These are phyloP conservation scores for Thumatha senex DNA, from an alignment of 2,888 invertebrate species.

Conservation along the genomic window DNA sequence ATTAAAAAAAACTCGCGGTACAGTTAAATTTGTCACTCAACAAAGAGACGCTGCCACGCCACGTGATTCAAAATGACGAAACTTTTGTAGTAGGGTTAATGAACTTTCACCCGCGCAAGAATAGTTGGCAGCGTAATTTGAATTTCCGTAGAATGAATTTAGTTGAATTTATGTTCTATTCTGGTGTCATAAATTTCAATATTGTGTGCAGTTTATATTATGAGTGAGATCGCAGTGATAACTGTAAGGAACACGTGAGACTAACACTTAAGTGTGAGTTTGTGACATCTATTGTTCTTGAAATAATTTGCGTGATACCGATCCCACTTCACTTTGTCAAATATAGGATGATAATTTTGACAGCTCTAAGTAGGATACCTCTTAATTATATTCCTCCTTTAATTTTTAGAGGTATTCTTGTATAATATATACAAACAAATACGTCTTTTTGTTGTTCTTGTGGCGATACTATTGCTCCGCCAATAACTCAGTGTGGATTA, in stretches of 20 bases:
- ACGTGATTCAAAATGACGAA: slow-evolving; percentile 31
- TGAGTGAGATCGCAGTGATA: slow-evolving; percentile 12
- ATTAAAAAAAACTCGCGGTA: not conserved
- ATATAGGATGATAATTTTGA: too few species aligned
- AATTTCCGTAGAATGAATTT: slow-evolving; percentile 11
- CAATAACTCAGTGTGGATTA: too few species aligned
- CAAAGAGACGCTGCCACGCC: slow-evolving; percentile 17
- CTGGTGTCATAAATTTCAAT: slow-evolving; percentile 17
- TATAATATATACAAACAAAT: too few species aligned
- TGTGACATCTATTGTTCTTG: slow-evolving; percentile 1
- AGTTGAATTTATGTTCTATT: slow-evolving; percentile 24
- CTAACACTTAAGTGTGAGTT: not conserved
- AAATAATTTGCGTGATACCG: slow-evolving; percentile 2
- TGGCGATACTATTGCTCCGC: too few species aligned
- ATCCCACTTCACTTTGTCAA: too few species aligned
- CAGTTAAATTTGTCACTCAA: slow-evolving; percentile 13
- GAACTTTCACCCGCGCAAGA: slow-evolving; percentile 35
- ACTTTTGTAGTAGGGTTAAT: slow-evolving; percentile 25
- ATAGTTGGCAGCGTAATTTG: slow-evolving; percentile 15
- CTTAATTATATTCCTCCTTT: too few species aligned
- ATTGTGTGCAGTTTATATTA: slow-evolving; percentile 11
- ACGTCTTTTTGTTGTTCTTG: too few species aligned
- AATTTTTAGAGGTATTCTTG: too few species aligned
- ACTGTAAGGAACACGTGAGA: slow-evolving; percentile 22
- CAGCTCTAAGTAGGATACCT: too few species aligned